Percentiles rank a stretch among this genome's conserved stretches.
Evolutionary conservation across 2,797 vertebrate genomes (phyloP).

Genomic region (Mastacembelus armatus): DNA sequence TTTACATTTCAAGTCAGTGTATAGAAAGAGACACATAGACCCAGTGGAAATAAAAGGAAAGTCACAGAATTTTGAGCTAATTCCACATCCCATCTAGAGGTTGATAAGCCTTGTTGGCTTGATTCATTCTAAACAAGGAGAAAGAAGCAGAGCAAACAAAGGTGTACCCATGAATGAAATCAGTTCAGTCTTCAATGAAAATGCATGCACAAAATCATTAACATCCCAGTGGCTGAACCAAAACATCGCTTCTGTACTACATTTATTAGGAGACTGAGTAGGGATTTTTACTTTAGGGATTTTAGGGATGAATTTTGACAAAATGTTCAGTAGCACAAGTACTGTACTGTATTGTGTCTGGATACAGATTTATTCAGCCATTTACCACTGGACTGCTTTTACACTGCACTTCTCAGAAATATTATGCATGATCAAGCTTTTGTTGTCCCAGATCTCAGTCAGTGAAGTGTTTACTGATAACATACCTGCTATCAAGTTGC

Average conservation of each 20-base stretch:
- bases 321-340: too few species aligned
- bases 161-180: slow-evolving; percentile 4
- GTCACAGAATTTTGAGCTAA: too few species aligned
- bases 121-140: slow-evolving; percentile 4
- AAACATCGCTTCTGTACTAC: background rate
- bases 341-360: too few species aligned
- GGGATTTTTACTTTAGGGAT: background rate
- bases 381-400: too few species aligned
- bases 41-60: background rate
- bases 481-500: background rate
- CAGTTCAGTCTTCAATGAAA: slow-evolving; percentile 7
- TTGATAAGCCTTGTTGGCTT: background rate
- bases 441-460: too few species aligned
- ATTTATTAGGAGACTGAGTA: background rate
- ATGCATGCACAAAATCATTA: background rate
- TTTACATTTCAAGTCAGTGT: background rate
- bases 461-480: too few species aligned
- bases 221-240: background rate
- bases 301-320: background rate
- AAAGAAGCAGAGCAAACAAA: slow-evolving; percentile 50
- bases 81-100: slow-evolving; percentile 12
- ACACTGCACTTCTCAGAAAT: too few species aligned
- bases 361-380: too few species aligned
- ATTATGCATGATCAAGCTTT: too few species aligned
- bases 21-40: background rate